Conservation (phyloP, 2,113 vertebrate species). For the Mastomys natalensis region DNA sequence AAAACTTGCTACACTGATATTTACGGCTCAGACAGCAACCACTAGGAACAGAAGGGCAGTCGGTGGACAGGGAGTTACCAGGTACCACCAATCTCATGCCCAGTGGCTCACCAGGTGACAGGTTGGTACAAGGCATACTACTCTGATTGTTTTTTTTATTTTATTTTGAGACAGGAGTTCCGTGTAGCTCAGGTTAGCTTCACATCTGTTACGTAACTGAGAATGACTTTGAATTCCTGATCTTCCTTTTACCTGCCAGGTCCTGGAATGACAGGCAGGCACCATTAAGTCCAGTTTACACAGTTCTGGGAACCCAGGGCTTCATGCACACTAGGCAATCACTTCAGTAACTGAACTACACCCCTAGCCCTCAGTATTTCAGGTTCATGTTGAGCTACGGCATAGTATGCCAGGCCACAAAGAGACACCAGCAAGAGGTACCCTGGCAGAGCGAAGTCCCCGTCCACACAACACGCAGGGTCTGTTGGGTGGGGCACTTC, state of each 20-base stretch:
- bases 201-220: neutral
- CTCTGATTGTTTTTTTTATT: neutral
- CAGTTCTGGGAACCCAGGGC: neutral
- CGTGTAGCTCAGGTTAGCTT: neutral
- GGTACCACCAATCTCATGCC: neutral
- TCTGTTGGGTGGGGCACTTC: neutral
- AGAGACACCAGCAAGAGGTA: fast-evolving
- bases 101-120: neutral
- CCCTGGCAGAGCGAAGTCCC: neutral
- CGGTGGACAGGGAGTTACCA: fast-evolving
- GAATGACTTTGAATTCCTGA: neutral
- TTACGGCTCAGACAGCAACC: neutral
- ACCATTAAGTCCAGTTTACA: neutral
- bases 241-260: neutral
- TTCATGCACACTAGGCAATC: neutral
- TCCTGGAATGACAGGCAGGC: neutral
- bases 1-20: neutral
- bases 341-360: neutral
- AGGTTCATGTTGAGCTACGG: no score
- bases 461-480: fast-evolving
- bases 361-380: neutral
- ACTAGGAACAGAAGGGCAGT: neutral
- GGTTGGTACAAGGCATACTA: neutral
- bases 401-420: fast-evolving
- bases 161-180: neutral